phyloP scores from a whole-genome alignment of 2,113 vertebrate genomes.

The Tragelaphus scriptus region DNA sequence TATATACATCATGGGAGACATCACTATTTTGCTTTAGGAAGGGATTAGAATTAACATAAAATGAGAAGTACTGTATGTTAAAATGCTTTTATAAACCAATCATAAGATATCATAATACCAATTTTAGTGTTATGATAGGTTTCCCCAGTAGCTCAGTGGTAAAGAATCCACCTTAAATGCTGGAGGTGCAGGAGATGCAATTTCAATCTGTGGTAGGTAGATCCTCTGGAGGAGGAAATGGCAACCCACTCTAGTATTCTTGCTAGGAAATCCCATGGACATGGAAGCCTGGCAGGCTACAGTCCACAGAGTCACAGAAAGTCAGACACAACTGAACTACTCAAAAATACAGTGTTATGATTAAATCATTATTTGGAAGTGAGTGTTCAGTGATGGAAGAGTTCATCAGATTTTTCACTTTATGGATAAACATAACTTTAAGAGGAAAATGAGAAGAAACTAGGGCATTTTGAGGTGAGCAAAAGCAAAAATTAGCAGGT shows the following conservation, averaged over 20 bases:
- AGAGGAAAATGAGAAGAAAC: background rate
- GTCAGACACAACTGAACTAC: background rate
- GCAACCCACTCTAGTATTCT: background rate
- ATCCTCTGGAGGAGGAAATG: background rate
- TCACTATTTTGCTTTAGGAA: background rate
- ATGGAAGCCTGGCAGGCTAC: background rate
- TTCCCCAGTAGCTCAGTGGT: background rate
- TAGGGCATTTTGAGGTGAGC: background rate
- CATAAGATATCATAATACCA: background rate
- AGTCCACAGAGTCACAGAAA: background rate
- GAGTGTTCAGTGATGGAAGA: background rate
- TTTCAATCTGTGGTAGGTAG: background rate
- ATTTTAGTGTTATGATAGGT: background rate
- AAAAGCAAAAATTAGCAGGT: background rate
- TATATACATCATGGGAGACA: background rate
- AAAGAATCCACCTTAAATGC: background rate
- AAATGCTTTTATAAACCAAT: background rate
- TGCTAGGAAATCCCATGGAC: background rate
- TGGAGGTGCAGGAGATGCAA: background rate
- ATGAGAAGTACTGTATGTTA: background rate
- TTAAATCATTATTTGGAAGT: background rate
- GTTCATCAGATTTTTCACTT: background rate
- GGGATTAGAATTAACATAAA: background rate
- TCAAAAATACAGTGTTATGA: background rate
- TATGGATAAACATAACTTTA: background rate